Conservation (phyloP, 1,140 invertebrate species). For the Adoxophyes honmai region DNA sequence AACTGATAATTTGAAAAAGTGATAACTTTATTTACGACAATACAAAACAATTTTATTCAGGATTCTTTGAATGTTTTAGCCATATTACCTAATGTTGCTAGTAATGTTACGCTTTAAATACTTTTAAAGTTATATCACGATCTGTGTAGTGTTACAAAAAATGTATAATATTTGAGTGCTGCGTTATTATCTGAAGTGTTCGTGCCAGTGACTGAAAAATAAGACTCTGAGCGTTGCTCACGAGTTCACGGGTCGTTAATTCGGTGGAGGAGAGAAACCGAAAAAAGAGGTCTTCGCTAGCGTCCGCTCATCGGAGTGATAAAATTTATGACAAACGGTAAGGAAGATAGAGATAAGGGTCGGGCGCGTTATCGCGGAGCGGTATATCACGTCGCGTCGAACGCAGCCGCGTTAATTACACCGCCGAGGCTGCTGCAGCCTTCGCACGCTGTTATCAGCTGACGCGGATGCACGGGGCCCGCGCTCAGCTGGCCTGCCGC, state of each 20-base stretch:
- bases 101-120: too few species aligned
- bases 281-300: constrained; percentile 56
- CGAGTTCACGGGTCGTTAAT: constrained; percentile 69
- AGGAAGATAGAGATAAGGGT: constrained; percentile 69
- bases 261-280: constrained; percentile 47
- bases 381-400: constrained; percentile 39
- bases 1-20: constrained; percentile 4
- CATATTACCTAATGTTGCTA: too few species aligned
- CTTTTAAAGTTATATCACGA: constrained; percentile 10
- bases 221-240: constrained; percentile 52
- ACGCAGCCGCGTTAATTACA: constrained; percentile 35
- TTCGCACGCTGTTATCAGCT: constrained; percentile 10
- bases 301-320: constrained; percentile 67
- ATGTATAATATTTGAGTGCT: constrained; percentile 39
- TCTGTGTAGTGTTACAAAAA: constrained; percentile 18
- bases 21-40: constrained; percentile 23
- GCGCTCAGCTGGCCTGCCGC: constrained; percentile 2
- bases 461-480: not conserved
- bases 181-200: constrained; percentile 44
- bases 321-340: constrained; percentile 76
- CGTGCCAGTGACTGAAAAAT: constrained; percentile 61
- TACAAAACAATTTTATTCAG: constrained; percentile 1
- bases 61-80: not conserved
- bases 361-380: constrained; percentile 52
- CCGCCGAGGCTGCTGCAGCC: not conserved